A percentile compares a stretch with the other conserved stretches of the same genome.
phyloP scores from a whole-genome alignment of 2,113 vertebrate genomes.

The Pomatostomus ruficeps region DNA sequence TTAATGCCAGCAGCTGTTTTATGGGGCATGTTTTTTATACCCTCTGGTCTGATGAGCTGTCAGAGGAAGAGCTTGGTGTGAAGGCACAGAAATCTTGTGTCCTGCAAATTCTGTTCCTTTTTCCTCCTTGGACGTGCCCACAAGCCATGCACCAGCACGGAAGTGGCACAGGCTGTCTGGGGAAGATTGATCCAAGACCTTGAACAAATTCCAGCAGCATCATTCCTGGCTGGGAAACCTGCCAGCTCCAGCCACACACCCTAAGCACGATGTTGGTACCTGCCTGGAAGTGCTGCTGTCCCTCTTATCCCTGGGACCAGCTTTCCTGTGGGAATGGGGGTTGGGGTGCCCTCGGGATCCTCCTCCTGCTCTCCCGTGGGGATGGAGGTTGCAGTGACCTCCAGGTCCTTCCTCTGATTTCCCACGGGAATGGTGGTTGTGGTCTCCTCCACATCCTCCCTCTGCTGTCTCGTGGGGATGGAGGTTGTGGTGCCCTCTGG shows the following conservation, averaged over 20 bases:
- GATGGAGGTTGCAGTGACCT: background rate
- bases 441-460: background rate
- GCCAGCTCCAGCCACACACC: background rate
- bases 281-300: background rate
- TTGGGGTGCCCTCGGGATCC: background rate
- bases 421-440: background rate
- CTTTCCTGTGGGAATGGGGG: background rate
- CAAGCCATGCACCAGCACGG: accelerated
- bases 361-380: background rate
- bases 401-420: too few relatives aligned
- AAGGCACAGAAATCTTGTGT: background rate
- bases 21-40: background rate
- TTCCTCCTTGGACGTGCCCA: background rate
- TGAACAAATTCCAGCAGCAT: background rate
- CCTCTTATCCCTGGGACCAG: background rate
- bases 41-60: background rate
- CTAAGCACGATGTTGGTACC: background rate
- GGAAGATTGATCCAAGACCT: background rate
- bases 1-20: background rate
- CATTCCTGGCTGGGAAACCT: background rate
- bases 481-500: background rate
- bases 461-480: background rate
- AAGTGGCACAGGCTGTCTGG: background rate
- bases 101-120: background rate
- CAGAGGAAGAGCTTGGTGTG: background rate